A percentile compares a stretch with the other conserved stretches of the same genome.
Conservation (phyloP, 2,113 vertebrate genomes). For the Austrofundulus limnaeus region DNA sequence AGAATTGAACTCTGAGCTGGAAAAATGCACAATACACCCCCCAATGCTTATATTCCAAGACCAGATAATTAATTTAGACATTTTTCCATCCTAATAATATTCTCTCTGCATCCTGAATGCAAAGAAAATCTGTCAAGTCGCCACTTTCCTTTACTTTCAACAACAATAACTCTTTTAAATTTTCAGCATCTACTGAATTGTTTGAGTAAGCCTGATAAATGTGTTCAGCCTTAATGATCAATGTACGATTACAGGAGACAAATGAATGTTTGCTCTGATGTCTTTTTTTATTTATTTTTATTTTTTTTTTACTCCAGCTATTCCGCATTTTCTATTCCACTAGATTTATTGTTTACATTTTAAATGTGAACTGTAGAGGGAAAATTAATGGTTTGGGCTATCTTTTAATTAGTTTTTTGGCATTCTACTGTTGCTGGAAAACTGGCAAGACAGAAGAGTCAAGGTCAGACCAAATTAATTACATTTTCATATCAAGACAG, state of each 20-base stretch:
- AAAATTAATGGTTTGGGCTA: conserved; percentile 59
- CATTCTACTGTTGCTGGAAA: conserved; percentile 45
- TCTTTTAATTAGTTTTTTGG: conserved; percentile 69
- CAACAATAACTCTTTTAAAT: neutral
- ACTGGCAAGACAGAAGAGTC: conserved; percentile 46
- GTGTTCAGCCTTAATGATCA: conserved; percentile 34
- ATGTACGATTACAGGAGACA: conserved; percentile 26
- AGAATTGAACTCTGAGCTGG: no score
- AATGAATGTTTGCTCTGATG: conserved; percentile 34
- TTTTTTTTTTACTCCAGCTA: no score
- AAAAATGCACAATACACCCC: no score
- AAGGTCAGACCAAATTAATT: conserved; percentile 68
- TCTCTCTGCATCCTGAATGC: conserved; percentile 1
- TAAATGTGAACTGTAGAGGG: conserved; percentile 30
- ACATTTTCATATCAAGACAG: conserved; percentile 55
- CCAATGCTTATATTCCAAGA: no score
- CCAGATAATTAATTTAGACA: neutral
- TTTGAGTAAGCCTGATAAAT: conserved; percentile 19
- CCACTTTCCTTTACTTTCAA: neutral
- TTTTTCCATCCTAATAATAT: neutral
- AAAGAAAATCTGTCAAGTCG: neutral
- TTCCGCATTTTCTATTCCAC: conserved; percentile 21
- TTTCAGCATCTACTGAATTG: neutral
- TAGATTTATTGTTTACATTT: conserved; percentile 37
- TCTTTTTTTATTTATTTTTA: conserved; percentile 9